Evolutionary conservation across 2,888 invertebrate genomes (phyloP), one percentile per base, ranked within the genome.

Genomic region (Cecidostiba fungosa): DNA sequence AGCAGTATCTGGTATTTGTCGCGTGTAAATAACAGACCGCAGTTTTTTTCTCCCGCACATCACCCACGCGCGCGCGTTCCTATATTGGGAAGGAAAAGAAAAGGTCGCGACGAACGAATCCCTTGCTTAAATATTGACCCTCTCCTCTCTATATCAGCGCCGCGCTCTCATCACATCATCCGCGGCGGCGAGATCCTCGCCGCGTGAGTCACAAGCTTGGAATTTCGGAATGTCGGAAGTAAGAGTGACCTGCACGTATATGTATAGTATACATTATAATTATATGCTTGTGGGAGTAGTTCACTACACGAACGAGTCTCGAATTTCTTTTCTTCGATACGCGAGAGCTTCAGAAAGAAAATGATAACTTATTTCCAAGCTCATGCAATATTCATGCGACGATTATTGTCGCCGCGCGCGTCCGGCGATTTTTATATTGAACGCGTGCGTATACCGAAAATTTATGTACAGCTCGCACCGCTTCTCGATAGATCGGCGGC

Each of bases 311-410:
- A 1, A 14, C n/a, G n/a, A n/a, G n/a, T n/a, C n/a, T n/a, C n/a
- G 66, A 66, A 29, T 32, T 32, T 70, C 59, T 59, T 10, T 8
- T 23, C 36, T 70, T 36, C 36, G 36, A 32, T 19, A n/a, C 12
- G 19, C 36, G 10, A 4, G 19, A n/a, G 70, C 70, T 3, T 16
- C 36, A 19, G 0, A 8, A 19, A 36, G 62, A 26, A 26, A 66
- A 79, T 69, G 50, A 79, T 84, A 47, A 36, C 66, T 84, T 50
- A 78, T 79, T 78, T 47, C 59, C 59, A 59, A 14, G 14, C 73
- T 81, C 84, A 84, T 80, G 76, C 69, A 84, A 84, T 76, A 84
- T 84, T 76, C 80, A 80, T 84, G 54, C 43, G 47, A 54, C 66
- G 79, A 85, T 70, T 77, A 80, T 85, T 43, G 72, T 43, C 36